Evolutionary conservation across 2,888 invertebrate species (phyloP), one percentile per base, ranked within the genome.

Genomic region (Drosophila algonquin): DNA sequence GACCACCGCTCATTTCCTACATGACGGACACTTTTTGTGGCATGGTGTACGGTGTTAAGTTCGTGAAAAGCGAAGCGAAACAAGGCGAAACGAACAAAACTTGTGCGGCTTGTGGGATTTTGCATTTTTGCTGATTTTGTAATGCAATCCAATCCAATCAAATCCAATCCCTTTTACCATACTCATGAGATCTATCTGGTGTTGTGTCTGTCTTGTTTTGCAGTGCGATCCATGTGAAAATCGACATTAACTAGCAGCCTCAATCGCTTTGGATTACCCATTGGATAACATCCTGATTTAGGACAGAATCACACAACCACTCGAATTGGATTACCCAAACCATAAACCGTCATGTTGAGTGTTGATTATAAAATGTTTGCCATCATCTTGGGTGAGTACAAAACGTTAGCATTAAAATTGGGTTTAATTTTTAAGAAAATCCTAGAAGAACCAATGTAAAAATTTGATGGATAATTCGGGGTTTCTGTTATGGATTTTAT

Each of bases 161-260:
- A 35, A 12, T 5, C 0, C 35, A 12, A 59, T 51, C 10, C 61
- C 77, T 58, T 73, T 61, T 32, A 14, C 40, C 40, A 76, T 76
- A 81, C 73, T 81, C 57, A 71, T 84, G 53, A 50, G 59, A 65
- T 81, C 65, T 67, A 58, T 79, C 35, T 35, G 69, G 82, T 71
- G 82, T 78, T 84, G 87, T 89, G 73, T 87, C 72, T 40, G 40
- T 87, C 77, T 70, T 67, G 72, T 67, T 50, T 83, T 87, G 69
- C 83, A 84, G 83, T 84, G 83, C 87, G 80, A 70, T 78, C 81
- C 89, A 86, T 88, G 84, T 83, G 81, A 80, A 83, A 76, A 84
- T 68, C 75, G 47, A 82, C 77, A 59, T 62, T 77, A 70, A 73
- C 56, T 69, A 82, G 64, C 82, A 74, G 73, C 74, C 74, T 74